A percentile compares a stretch with the other conserved stretches of the same genome.
phyloP scores from a whole-genome alignment of 2,888 invertebrate genomes.

The Zhengitettix transpicula region DNA sequence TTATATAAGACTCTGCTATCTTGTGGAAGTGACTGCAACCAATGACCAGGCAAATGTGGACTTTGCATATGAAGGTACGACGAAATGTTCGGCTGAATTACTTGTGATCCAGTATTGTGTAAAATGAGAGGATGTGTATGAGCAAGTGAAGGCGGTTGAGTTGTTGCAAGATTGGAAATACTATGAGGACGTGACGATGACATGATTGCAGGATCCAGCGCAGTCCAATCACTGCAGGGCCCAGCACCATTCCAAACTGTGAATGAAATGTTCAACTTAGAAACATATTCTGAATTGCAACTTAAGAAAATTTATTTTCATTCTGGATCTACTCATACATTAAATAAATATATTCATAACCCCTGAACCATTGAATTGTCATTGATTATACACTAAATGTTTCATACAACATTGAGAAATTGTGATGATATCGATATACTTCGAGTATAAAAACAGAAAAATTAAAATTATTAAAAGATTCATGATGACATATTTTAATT shows the following conservation, averaged over 20 bases:
- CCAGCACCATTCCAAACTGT: slow-evolving; percentile 15
- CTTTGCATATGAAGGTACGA: neutral
- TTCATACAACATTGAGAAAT: neutral
- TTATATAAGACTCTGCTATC: slow-evolving; percentile 1
- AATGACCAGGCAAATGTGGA: neutral
- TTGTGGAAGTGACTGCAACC: neutral
- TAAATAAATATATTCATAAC: too few relatives aligned
- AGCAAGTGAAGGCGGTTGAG: neutral
- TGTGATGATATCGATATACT: too few relatives aligned
- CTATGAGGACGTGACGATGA: slow-evolving; percentile 36
- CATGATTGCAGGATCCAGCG: slow-evolving; percentile 85
- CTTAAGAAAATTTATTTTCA: too few relatives aligned
- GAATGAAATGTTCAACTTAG: too few relatives aligned
- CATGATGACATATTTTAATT: too few relatives aligned
- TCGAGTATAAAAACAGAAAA: too few relatives aligned
- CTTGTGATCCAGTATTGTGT: neutral
- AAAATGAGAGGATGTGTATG: neutral
- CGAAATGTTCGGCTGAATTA: neutral
- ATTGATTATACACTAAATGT: too few relatives aligned
- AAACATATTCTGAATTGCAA: too few relatives aligned
- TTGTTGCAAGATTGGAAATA: neutral
- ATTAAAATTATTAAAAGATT: too few relatives aligned
- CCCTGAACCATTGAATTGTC: too few relatives aligned
- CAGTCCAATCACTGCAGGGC: slow-evolving; percentile 65
- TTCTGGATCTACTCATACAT: too few relatives aligned